Evolutionary conservation across 1,140 invertebrate genomes (phyloP).

Genomic region (Drosophila varians): DNA sequence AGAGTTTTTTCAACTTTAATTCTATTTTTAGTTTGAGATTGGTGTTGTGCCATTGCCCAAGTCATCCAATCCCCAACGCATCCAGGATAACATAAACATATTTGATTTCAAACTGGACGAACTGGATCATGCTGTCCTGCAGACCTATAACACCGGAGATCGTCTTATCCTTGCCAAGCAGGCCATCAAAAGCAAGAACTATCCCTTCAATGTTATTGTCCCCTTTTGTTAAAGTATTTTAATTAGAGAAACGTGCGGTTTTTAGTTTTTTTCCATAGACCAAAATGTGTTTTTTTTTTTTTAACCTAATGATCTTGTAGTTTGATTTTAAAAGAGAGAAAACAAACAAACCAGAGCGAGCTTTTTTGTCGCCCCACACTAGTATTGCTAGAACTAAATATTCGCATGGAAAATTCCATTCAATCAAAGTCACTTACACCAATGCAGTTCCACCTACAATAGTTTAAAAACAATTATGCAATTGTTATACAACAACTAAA

Average conservation of each 20-base stretch:
- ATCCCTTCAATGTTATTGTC: constrained; percentile 84
- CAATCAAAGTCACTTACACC: constrained; percentile 7
- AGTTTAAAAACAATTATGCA: constrained; percentile 1
- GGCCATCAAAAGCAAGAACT: constrained; percentile 85
- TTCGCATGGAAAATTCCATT: constrained; percentile 55
- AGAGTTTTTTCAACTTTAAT: too few relatives aligned
- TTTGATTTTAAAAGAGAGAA: not conserved
- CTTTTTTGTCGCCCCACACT: constrained; percentile 24
- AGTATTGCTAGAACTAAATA: constrained; percentile 9
- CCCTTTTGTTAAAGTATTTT: constrained; percentile 2
- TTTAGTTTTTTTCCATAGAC: not conserved
- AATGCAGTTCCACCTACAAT: not conserved
- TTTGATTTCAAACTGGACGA: constrained; percentile 90
- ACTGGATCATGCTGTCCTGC: constrained; percentile 86
- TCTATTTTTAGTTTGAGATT: constrained; percentile 88
- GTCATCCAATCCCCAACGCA: constrained; percentile 89
- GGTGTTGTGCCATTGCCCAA: constrained; percentile 93
- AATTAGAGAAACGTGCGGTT: not conserved
- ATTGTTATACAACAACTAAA: not conserved
- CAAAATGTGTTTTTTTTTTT: not conserved
- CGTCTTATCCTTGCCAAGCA: constrained; percentile 70
- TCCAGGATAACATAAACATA: constrained; percentile 90
- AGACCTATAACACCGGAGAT: constrained; percentile 85
- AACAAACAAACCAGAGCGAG: constrained; percentile 16
- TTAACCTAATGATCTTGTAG: not conserved